Evolutionary conservation across 2,888 invertebrate genomes (phyloP), one percentile per base, ranked within the genome.

Genomic region (Netelia melanura): DNA sequence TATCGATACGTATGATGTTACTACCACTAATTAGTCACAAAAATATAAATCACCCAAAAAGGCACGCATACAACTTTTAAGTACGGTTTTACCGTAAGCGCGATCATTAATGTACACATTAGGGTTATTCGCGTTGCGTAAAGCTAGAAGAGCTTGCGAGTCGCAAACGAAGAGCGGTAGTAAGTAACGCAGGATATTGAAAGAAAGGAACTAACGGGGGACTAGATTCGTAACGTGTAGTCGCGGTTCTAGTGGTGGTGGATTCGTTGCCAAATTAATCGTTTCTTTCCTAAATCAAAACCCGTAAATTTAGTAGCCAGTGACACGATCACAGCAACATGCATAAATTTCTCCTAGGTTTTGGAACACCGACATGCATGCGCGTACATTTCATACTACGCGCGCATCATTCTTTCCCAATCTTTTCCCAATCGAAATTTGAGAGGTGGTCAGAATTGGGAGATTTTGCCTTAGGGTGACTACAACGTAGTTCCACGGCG

Each of bases 221-320:
- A 64, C 74, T 64, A 72, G 80, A 72, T 79, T 67, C 78, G 68
- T 77, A 77, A 79, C 76, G 74, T 79, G 80, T 84, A 80, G 81
- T 70, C 68, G 72, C 52, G 78, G 65, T 67, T 75, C 76, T 79
- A 74, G 78, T 52, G 58, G 70, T 54, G 65, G 75, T 43, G 81
- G 67, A 58, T 85, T 81, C 70, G 84, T 70, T 81, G 70, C 78
- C 81, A 81, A 81, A 85, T 85, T 85, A 85, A 85, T 85, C 81
- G 84, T 78, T 79, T 78, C 84, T 81, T 82, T 85, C 81, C 74
- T 71, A 74, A 81, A 85, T 85, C 75, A 78, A 70, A 58, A 62
- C 23, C 78, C 81, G 81, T 85, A 85, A 85, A 85, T 85, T 82
- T 78, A 75, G 84, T 78, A 81, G 78, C 68, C 81, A 82, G 75